These are phyloP conservation scores for Peromyscus polionotus DNA, from an alignment of 2,113 vertebrate genomes.

Conservation along the genomic window DNA sequence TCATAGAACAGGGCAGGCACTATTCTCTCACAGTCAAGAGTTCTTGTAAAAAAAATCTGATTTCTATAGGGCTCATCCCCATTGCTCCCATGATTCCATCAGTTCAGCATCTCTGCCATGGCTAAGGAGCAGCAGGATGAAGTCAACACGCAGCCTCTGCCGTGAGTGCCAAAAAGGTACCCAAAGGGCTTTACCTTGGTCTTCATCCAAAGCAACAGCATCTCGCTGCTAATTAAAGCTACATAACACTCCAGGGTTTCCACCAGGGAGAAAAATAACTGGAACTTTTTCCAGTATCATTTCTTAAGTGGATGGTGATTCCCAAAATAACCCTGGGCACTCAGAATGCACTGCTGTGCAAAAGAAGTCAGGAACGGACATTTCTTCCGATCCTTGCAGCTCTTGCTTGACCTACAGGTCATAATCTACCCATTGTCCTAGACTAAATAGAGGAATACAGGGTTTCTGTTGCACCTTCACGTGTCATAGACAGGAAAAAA, in stretches of 20 bases:
- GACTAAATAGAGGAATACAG: not conserved
- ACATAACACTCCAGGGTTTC: slow-evolving; percentile 8
- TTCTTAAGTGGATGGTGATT: slow-evolving; percentile 63
- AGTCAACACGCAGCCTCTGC: not conserved
- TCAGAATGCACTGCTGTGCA: not conserved
- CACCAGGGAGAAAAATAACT: not conserved
- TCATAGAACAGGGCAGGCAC: not conserved
- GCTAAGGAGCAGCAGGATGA: not conserved
- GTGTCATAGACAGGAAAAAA: not conserved
- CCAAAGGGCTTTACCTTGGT: slow-evolving; percentile 62
- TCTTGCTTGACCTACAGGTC: not conserved
- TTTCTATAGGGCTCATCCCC: not conserved
- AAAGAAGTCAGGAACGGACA: not conserved
- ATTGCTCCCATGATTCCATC: not conserved
- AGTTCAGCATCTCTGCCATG: not conserved
- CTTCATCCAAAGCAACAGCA: slow-evolving; percentile 71
- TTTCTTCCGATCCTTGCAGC: not conserved
- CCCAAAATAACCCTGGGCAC: slow-evolving; percentile 47
- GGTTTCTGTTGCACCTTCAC: not conserved
- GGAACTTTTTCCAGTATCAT: not conserved
- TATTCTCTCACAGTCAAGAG: not conserved
- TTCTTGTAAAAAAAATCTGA: not conserved
- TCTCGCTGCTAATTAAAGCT: slow-evolving; percentile 83
- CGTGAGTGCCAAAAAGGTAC: slow-evolving; percentile 4
- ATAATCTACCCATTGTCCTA: not conserved